Base-by-base conservation (phyloP, 2,888 invertebrate genomes). In the Lydus trimaculatus region DNA sequence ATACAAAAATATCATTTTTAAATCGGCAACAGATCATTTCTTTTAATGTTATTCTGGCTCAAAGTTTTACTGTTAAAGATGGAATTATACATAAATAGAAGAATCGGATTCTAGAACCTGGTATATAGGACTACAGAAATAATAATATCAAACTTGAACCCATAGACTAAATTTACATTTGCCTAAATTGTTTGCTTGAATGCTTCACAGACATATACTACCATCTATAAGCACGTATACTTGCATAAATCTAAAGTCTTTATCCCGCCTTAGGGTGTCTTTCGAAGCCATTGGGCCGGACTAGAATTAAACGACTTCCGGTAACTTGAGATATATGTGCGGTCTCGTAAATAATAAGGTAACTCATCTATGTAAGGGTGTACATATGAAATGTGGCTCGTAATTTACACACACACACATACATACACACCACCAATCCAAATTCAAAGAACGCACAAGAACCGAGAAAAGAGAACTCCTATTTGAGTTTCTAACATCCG, bases 271-370 rank as follows among this genome's bases (percentile, higher is more conserved):
- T 71, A 71, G 75, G 74, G 70, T 69, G 74, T 73, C 75, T 79
- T 79, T 79, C 78, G 77, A 70, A 79, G 75, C 75, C 78, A 75
- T 73, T 77, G 75, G 74, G 72, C 77, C 72, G 79, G 73, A 76
- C 75, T 73, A 76, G 73, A 79, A 80, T 80, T 80, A 80, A 80
- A 77, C 75, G 78, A 75, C 73, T 77, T 79, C 78, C 79, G 78
- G 78, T 77, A 74, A 76, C 76, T 78, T 75, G 74, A 78, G 76
- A 80, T 78, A 75, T 78, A 79, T 76, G 77, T 76, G 75, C 75
- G 74, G 71, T 68, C 76, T 67, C 75, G 70, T 76, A 75, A 76
- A 75, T 76, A 77, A 76, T 75, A 75, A 77, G 75, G 75, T 74
- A 76, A 76, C 75, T 77, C 76, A 73, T 74, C 77, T 76, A 74